phyloP scores from a whole-genome alignment of 37 sponge, comb jelly and placozoan genomes.

The Halichondria panicea region DNA sequence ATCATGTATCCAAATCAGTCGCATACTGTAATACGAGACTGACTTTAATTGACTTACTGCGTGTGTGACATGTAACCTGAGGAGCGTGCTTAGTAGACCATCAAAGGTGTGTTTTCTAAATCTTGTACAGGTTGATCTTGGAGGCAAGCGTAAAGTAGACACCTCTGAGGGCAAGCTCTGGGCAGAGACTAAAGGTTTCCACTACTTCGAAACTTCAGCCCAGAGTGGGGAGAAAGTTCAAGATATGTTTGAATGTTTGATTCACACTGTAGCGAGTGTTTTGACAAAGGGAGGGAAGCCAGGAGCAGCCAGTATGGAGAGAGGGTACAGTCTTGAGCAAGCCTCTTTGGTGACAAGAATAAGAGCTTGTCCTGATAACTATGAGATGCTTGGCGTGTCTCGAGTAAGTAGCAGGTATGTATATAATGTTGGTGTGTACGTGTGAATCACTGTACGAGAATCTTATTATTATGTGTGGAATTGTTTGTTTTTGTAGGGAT shows the following conservation, averaged over 20 bases:
- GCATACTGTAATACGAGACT: no score
- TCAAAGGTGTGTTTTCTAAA: neutral
- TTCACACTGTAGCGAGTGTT: conserved; percentile 22
- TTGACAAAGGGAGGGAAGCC: conserved; percentile 15
- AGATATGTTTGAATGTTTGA: conserved; percentile 66
- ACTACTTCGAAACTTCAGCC: conserved; percentile 91
- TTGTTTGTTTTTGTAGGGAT: conserved; percentile 56
- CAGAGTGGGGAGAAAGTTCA: conserved; percentile 63
- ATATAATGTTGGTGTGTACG: neutral
- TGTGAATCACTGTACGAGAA: neutral
- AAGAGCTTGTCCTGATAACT: conserved; percentile 39
- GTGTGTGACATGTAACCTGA: no score
- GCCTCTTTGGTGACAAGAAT: conserved; percentile 64
- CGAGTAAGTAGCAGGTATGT: conserved; percentile 48
- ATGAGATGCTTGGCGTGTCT: conserved; percentile 73
- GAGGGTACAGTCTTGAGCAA: conserved; percentile 80
- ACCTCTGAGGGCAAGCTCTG: conserved; percentile 80
- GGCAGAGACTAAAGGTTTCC: conserved; percentile 88
- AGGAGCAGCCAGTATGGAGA: neutral
- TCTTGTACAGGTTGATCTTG: conserved; percentile 56
- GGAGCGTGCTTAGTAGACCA: no score
- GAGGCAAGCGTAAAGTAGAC: conserved; percentile 47
- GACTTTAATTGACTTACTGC: no score
- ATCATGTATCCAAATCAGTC: no score
- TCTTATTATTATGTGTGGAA: neutral